Percentiles rank a stretch among this genome's conserved stretches.
Evolutionary conservation across 2,113 vertebrate species (phyloP).

Genomic region (Typhlomys cinereus): DNA sequence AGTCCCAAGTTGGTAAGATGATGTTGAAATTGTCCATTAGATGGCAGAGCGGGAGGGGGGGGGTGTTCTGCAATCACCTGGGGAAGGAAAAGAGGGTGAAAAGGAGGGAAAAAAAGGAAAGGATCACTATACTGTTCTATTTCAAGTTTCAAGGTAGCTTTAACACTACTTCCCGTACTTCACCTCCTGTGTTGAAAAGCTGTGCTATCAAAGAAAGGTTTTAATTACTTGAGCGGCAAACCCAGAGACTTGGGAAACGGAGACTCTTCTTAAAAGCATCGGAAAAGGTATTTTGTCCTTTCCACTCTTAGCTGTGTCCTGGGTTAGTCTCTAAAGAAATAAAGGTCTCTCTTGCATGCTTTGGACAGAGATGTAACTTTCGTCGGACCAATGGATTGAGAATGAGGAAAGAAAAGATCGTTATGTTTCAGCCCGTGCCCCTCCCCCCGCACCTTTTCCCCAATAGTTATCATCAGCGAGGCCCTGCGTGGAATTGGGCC

Average conservation of each 20-base stretch:
- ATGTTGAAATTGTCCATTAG: not conserved
- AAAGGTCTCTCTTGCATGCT: not conserved
- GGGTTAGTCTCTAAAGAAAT: not conserved
- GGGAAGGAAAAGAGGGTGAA: not conserved
- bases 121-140: not conserved
- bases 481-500: not conserved
- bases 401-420: not conserved
- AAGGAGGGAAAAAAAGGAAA: not conserved
- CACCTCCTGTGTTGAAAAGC: not conserved
- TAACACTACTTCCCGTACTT: not conserved
- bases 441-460: too few species aligned
- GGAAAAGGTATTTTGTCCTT: not conserved
- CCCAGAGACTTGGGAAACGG: not conserved
- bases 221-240: not conserved
- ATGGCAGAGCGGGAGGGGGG: not conserved
- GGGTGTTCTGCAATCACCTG: too few species aligned
- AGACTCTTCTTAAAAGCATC: not conserved
- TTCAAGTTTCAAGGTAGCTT: constrained; percentile 25
- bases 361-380: not conserved
- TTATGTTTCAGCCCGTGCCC: too few species aligned
- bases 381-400: not conserved
- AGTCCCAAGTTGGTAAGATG: not conserved
- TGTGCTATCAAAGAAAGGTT: not conserved
- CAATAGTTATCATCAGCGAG: not conserved
- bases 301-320: not conserved